Conservation (phyloP, 2,888 invertebrate genomes). For the Xanthorhoe designata region DNA sequence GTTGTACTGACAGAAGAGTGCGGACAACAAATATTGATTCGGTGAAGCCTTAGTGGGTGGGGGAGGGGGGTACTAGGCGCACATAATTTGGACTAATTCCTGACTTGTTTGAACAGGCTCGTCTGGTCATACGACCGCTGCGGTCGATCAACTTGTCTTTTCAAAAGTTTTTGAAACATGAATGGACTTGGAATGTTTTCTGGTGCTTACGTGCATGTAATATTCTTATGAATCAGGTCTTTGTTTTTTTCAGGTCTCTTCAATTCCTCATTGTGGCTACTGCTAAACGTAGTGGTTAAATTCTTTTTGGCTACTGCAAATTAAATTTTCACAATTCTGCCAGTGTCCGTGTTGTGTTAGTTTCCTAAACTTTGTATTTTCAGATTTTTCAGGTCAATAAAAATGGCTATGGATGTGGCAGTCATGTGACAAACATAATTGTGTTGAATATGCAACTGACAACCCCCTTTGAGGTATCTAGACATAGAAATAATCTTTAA, state of each 20-base stretch:
- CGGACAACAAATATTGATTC: conserved; percentile 87
- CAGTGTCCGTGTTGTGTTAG: too few relatives aligned
- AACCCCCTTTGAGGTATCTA: too few relatives aligned
- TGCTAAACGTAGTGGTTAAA: too few relatives aligned
- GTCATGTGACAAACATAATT: too few relatives aligned
- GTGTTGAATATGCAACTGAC: too few relatives aligned
- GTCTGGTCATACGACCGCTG: conserved; percentile 70
- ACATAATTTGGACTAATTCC: conserved; percentile 86
- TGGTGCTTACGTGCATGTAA: not conserved
- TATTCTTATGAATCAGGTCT: not conserved
- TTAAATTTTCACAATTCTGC: too few relatives aligned
- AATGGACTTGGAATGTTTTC: not conserved
- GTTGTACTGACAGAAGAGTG: conserved; percentile 84
- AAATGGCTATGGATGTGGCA: too few relatives aligned
- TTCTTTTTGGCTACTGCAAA: too few relatives aligned
- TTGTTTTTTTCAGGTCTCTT: not conserved
- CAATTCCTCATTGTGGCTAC: too few relatives aligned
- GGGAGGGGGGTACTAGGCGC: conserved; percentile 60
- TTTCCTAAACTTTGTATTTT: too few relatives aligned
- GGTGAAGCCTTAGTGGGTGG: conserved; percentile 65
- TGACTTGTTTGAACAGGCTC: conserved; percentile 80
- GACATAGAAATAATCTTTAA: too few relatives aligned
- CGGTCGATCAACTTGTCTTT: conserved; percentile 75
- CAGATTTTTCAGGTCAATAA: too few relatives aligned
- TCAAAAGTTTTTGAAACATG: conserved; percentile 60